phyloP scores from a whole-genome alignment of 2,888 invertebrate genomes.

The Calephelis perditalis region DNA sequence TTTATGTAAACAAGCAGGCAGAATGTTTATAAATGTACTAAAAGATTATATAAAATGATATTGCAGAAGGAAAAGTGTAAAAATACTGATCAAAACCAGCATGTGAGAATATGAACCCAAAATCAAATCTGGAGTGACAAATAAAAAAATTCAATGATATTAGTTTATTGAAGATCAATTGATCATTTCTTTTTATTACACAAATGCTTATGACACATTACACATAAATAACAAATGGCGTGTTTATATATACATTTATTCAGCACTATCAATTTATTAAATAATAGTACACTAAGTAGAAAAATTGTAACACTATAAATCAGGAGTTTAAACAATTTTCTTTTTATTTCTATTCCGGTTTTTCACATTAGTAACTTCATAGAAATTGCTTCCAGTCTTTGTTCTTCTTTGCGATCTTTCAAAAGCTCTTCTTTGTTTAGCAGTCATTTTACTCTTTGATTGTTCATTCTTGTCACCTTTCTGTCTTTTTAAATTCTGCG shows the following conservation, averaged over 20 bases:
- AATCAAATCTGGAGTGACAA: no score
- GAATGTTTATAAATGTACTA: no score
- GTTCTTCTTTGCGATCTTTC: constrained; percentile 87
- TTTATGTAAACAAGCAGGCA: no score
- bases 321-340: constrained; percentile 39
- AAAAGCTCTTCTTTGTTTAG: constrained; percentile 85
- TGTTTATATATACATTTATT: no score
- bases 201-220: no score
- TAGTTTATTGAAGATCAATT: no score
- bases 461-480: constrained; percentile 38
- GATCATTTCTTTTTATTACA: no score
- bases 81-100: no score
- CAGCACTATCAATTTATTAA: constrained; percentile 26
- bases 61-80: no score
- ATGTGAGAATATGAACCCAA: no score
- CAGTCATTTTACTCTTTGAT: constrained; percentile 79
- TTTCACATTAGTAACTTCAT: constrained; percentile 92
- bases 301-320: background rate
- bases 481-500: constrained; percentile 53
- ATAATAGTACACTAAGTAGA: background rate
- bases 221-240: background rate
- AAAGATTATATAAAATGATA: no score
- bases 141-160: no score
- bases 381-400: constrained; percentile 93
- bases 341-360: constrained; percentile 89